Conservation (phyloP, 2,113 vertebrate species). For the pig (Sus scrofa) region T2T-Sscrofa CM000816.6:73408001-73408500, state of each 20-base stretch:
- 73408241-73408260: not conserved
- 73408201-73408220: not conserved
- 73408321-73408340: constrained; percentile 4
- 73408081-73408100: not conserved
- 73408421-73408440: constrained; percentile 66
- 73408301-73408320: not conserved
- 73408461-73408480: not conserved
- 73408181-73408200: not conserved
- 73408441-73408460: constrained; percentile 52
- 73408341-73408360: constrained; percentile 15
- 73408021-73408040: constrained; percentile 14
- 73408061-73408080: not conserved
- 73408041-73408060: not conserved
- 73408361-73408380: constrained; percentile 46
- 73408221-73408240: not conserved
- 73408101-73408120: accelerated
- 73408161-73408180: not conserved
- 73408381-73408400: constrained; percentile 65
- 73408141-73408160: not conserved
- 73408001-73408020: not conserved
- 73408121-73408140: not conserved
- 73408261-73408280: not conserved
- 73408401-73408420: constrained; percentile 67
- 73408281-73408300: not conserved
- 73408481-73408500: constrained; percentile 46